Conservation (phyloP, 2,888 invertebrate species). For the Cheiracanthium punctorium region DNA sequence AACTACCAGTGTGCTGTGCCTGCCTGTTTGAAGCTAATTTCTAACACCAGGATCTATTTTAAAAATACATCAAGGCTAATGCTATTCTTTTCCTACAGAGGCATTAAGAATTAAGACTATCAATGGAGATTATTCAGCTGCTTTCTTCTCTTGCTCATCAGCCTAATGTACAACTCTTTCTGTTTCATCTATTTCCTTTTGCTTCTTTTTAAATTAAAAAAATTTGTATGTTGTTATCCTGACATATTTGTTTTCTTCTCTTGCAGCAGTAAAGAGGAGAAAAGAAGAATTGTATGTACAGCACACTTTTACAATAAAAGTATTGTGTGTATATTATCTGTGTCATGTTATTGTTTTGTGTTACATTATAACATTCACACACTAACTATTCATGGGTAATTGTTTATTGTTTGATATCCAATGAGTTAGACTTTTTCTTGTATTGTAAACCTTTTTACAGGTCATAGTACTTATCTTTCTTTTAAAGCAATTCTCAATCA, state of each 20-base stretch:
- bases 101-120: neutral
- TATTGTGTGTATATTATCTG: neutral
- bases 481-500: no score
- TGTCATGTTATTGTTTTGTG: no score
- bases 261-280: slow-evolving; percentile 48
- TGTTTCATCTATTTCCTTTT: no score
- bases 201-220: no score
- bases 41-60: neutral
- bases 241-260: slow-evolving; percentile 3
- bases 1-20: neutral
- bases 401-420: no score
- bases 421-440: no score
- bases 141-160: neutral
- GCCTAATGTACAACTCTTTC: neutral
- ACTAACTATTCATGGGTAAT: no score
- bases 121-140: neutral
- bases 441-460: no score
- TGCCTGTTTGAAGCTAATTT: neutral
- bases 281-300: slow-evolving; percentile 32
- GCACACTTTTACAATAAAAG: slow-evolving; percentile 63
- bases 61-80: neutral
- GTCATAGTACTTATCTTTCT: no score
- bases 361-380: no score
- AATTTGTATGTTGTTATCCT: neutral
- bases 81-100: neutral